phyloP scores from a whole-genome alignment of 2,888 invertebrate genomes.

The Panorpa germanica region DNA sequence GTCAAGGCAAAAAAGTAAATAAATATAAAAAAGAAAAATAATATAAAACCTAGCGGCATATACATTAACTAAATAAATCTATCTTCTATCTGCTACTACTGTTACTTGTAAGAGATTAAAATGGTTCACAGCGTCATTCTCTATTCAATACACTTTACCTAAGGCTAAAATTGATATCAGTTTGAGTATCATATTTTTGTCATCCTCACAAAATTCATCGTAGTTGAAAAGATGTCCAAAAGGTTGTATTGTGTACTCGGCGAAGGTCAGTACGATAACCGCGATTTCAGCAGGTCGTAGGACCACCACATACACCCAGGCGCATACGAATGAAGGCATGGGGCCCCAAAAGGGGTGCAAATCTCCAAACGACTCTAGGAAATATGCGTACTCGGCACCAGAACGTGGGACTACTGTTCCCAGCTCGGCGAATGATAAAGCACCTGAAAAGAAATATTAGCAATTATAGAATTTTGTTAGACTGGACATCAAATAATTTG shows the following conservation, averaged over 20 bases:
- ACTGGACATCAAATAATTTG: no score
- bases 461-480: neutral
- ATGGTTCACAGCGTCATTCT: no score
- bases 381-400: slow-evolving; percentile 67
- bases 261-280: slow-evolving; percentile 54
- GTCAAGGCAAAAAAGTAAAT: no score
- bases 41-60: no score
- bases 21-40: no score
- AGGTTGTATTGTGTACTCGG: slow-evolving; percentile 53
- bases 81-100: no score
- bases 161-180: slow-evolving; percentile 40
- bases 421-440: slow-evolving; percentile 61
- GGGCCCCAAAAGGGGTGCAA: slow-evolving; percentile 50
- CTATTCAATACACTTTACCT: slow-evolving; percentile 29
- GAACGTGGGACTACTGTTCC: slow-evolving; percentile 61
- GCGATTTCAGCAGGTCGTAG: slow-evolving; percentile 63
- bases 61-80: no score
- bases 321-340: slow-evolving; percentile 52
- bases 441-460: slow-evolving; percentile 31
- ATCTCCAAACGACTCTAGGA: slow-evolving; percentile 50
- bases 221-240: slow-evolving; percentile 25
- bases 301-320: slow-evolving; percentile 59
- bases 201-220: slow-evolving; percentile 21
- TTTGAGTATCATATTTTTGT: slow-evolving; percentile 33
- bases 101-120: no score